These are phyloP conservation scores for Hydrotaea diabolus DNA, from an alignment of 2,888 invertebrate genomes.

Conservation along the genomic window DNA sequence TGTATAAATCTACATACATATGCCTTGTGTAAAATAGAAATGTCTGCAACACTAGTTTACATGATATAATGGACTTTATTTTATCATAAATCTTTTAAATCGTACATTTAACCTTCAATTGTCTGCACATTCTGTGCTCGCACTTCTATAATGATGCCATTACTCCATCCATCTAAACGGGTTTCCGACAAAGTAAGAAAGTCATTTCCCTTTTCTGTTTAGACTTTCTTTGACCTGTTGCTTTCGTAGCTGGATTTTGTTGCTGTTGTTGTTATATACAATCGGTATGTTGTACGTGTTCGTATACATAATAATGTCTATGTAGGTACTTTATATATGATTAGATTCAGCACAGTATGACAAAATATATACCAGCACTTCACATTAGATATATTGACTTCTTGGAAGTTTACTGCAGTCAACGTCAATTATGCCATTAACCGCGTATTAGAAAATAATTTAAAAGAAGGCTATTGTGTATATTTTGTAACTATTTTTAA, in stretches of 20 bases:
- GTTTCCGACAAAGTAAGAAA: constrained; percentile 23
- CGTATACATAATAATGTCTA: neutral
- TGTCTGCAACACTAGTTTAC: no score
- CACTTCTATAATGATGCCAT: neutral
- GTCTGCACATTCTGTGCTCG: neutral
- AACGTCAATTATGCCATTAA: no score
- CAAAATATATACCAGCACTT: no score
- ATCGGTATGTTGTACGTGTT: neutral
- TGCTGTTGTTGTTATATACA: constrained; percentile 14
- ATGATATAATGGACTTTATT: no score
- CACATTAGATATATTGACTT: no score
- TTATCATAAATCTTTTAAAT: neutral
- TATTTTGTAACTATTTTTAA: no score
- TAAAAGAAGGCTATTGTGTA: no score
- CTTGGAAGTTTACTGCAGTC: no score
- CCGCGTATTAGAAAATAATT: no score
- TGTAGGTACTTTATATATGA: no score
- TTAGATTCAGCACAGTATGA: neutral
- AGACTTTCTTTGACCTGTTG: constrained; percentile 44
- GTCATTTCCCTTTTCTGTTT: constrained; percentile 51
- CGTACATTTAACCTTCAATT: constrained; percentile 8
- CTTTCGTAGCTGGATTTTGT: constrained; percentile 22
- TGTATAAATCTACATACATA: no score
- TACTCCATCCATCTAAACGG: constrained; percentile 1
- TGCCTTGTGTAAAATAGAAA: no score